Evolutionary conservation across 2,888 invertebrate genomes (phyloP), one percentile per base, ranked within the genome.

Genomic region (Spatulosminthurus flaviceps): DNA sequence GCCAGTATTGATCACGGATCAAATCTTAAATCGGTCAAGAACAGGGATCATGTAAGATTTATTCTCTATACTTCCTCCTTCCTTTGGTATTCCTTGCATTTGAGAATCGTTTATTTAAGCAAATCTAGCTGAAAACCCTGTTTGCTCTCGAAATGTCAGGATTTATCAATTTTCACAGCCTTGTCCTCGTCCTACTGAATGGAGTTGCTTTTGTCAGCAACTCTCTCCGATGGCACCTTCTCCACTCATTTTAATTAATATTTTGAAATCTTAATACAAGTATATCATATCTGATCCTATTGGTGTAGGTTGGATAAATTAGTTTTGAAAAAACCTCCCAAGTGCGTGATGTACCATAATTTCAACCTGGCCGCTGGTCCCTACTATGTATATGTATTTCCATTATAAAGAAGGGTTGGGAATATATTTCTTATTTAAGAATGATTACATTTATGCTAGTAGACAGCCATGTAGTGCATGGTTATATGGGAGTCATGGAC

Each of bases 21-120:
- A 74, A 60, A 74, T 61, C 43, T 51, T 26, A 43, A 60, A 61
- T 61, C 61, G 60, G 74, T 74, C 74, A 74, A 61, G 51, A 74
- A 61, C 74, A 51, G 74, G 74, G 74, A 74, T 60, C 26, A 74
- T 74, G 74, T 74, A 74, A 74, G 74, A 64, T 64, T 64, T 64
- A 64, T 64, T 64, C 24, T 26, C 26, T 64, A 11, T n/a, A 5
- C 26, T 24, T 64, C 24, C 24, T 64, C 64, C 24, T 26, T 24
- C 64, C 26, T 60, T 34, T 9, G 4, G 34, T 34, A 34, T 34
- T 34, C 34, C 9, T 34, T 34, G 9, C 9, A 34, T 34, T 34
- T 34, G n/a, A 16, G 26, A 64, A 64, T 26, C 64, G 64, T 64
- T 64, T 64, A 64, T 64, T 64, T 24, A 64, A 64, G 24, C 26